phyloP scores from a whole-genome alignment of 2,113 vertebrate species.

The Ceyx margarethae region DNA sequence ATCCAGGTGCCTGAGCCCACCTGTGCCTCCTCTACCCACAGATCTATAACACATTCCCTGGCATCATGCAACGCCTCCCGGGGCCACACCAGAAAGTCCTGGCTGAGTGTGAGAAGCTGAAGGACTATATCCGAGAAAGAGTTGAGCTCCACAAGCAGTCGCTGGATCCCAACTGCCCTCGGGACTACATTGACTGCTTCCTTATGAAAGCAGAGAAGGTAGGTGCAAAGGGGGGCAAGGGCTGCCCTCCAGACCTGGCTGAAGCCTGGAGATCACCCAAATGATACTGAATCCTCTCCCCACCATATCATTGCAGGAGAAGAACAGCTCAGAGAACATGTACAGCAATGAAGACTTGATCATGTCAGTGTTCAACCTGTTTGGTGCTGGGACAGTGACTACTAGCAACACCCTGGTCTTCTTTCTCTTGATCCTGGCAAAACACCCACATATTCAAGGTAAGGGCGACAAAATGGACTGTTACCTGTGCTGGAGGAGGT shows the following conservation, averaged over 20 bases:
- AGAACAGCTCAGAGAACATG: neutral
- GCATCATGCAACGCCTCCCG: constrained; percentile 50
- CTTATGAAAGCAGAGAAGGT: constrained; percentile 64
- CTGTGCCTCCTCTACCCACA: neutral
- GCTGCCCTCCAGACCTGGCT: neutral
- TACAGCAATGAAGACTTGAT: constrained; percentile 60
- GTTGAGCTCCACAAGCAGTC: constrained; percentile 31
- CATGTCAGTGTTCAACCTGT: constrained; percentile 53
- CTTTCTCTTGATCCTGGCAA: constrained; percentile 72
- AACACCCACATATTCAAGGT: constrained; percentile 78
- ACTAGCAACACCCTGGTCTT: constrained; percentile 66
- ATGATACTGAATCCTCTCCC: neutral
- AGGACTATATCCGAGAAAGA: constrained; percentile 36
- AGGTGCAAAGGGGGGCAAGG: neutral
- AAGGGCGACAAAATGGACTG: neutral
- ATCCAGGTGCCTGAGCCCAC: neutral
- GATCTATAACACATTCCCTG: constrained; percentile 66
- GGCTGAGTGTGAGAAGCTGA: constrained; percentile 21
- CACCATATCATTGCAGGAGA: neutral
- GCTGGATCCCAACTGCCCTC: constrained; percentile 55
- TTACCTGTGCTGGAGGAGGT: neutral
- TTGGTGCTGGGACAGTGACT: constrained; percentile 70
- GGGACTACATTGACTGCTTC: constrained; percentile 70
- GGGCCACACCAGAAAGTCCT: constrained; percentile 55
- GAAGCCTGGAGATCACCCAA: neutral